Base-by-base conservation (phyloP, 30 jellyfish, hydroid and myxozoan genomes). In the Haliclystus octoradiatus region DNA sequence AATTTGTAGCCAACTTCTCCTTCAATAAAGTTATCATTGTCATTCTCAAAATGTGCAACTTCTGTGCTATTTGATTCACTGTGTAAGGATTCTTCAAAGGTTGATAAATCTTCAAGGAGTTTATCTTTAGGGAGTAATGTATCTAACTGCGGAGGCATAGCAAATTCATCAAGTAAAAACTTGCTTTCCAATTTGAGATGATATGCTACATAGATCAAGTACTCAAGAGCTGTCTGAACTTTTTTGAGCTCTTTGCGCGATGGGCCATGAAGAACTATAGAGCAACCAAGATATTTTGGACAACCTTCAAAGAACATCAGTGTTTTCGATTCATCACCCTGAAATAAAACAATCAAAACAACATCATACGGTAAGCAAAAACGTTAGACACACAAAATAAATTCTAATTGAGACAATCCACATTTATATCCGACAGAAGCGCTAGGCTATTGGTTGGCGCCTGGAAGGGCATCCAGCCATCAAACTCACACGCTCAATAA, bases 261-360 rank as follows among this genome's bases (percentile, higher is more conserved):
- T 24, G 88, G 94, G 26, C 97, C 97, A 31, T 84, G 93, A 34
- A 88, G 63, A 24, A 88, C 93, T 0, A 88, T 33, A 1, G 97
- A 88, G 63, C 97, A 88, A 19, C 97, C 97, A 1, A 88, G 81
- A 50, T 88, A 94, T 1, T 94, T 93, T 12, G 97, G 89, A 66
- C 97, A 88, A 3, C 97, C 97, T 51, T 88, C 97, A 62, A 88
- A 79, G 53, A 61, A 88, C 97, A 88, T 88, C 66, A 88, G 78
- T 1, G 94, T 74, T 68, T 80, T 88, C 23, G 88, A 26, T 26
- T 68, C 81, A 29, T 82, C 97, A 74, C 76, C 82, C 92, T 75
- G 27, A 9, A n/a, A 9, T 13, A 47, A 47, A 13, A 47, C 15
- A 9, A n/a, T 13, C n/a, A 47, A 47, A 9, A 47, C 60, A 47